These are phyloP conservation scores for Eristalis pertinax DNA, from an alignment of 2,888 invertebrate species.

Conservation along the genomic window DNA sequence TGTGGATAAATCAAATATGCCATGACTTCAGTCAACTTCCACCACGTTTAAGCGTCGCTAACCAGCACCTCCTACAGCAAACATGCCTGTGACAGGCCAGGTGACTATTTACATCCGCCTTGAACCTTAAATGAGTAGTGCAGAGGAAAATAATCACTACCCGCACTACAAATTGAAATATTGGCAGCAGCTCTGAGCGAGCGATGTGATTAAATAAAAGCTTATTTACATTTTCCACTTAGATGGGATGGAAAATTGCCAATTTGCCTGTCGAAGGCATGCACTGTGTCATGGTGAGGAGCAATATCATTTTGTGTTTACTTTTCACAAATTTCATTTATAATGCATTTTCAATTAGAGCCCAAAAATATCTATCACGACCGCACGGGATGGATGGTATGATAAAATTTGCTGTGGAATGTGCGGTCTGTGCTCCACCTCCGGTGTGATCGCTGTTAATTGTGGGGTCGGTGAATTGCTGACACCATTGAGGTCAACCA, in stretches of 20 bases:
- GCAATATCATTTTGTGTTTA: not conserved
- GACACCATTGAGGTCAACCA: not conserved
- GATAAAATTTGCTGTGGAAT: not conserved
- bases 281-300: not conserved
- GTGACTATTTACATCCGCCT: not conserved
- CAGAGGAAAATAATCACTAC: not conserved
- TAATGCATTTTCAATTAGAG: constrained; percentile 40
- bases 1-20: not conserved
- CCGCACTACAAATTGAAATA: not conserved
- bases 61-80: not conserved
- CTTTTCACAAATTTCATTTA: not conserved
- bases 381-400: not conserved
- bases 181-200: not conserved
- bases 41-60: not conserved
- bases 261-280: not conserved
- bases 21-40: too few species aligned
- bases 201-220: not conserved
- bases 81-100: not conserved
- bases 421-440: not conserved
- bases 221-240: not conserved
- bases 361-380: constrained; percentile 11
- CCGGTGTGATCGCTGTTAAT: not conserved
- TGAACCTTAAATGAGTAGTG: not conserved
- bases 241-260: not conserved
- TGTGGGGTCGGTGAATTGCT: not conserved